Base-by-base conservation (phyloP, 2,888 invertebrate genomes). In the Caenorhabditis afra region DNA sequence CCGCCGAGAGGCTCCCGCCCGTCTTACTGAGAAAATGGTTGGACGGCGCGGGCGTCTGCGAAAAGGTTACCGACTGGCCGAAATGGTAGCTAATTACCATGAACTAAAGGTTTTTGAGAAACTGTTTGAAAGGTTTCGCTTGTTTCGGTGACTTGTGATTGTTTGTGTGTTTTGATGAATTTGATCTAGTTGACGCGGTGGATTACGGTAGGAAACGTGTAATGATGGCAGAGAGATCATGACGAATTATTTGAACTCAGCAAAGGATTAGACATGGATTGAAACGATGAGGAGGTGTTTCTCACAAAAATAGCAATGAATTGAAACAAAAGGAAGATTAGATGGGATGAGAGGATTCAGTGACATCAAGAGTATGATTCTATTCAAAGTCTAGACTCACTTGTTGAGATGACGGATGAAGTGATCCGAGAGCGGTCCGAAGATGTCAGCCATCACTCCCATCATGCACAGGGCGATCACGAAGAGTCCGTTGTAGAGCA, bases 391-490 rank as follows among this genome's bases (percentile, higher is more conserved):
- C 20, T 29, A 10, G n/a, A 75, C 75, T 79, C 18, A 80, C 80
- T 67, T 76, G 53, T 66, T 59, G 11, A 81, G 50, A 14, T 73
- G 73, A 14, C 50, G 53, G n/a, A 76, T 23, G 55, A 81, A 77
- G 62, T 81, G 62, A 23, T 76, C 73, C 7, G 81, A 77, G 11
- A 73, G 29, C 20, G 81, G 81, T 58, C 81, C 81, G 47, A 66
- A 62, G 23, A 80, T 57, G 47, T 76, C 75, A 1, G 71, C 80
- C 64, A 78, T 44, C 11, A 41, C 55, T 20, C 57, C 59, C 1
- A 23, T 8, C 12, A 35, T 35, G 41, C 49, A 44, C 2, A 73
- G n/a, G 7, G 44, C 20, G n/a, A 50, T 1, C 18, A 71, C 47
- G 29, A 71, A 22, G 16, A 55, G 18, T 10, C 22, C 2, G 10